A percentile compares a stretch with the other conserved stretches of the same genome.
Conservation (phyloP, 2,113 vertebrate species). For the Mionectes macconnelli region DNA sequence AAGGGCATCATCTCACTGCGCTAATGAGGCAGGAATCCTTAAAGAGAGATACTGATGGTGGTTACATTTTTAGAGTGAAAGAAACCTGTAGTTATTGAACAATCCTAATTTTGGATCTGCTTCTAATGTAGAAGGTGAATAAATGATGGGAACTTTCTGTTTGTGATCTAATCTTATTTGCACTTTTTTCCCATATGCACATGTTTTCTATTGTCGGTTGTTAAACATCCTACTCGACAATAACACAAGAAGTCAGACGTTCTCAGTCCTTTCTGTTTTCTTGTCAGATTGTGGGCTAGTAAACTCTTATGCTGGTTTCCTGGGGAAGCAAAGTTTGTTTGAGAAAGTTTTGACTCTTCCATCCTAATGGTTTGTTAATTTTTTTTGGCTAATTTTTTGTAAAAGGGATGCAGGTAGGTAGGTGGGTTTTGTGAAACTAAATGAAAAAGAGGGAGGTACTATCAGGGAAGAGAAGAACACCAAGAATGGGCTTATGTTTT, state of each 20-base stretch:
- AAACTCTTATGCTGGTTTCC: neutral
- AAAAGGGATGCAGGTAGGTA: neutral
- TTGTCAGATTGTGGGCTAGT: neutral
- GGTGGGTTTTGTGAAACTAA: neutral
- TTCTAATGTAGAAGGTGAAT: neutral
- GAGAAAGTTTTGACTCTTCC: neutral
- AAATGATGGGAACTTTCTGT: neutral
- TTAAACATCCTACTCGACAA: neutral
- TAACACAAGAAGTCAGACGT: neutral
- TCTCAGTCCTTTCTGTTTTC: neutral
- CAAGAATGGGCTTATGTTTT: neutral
- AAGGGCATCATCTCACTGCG: neutral
- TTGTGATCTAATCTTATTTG: neutral
- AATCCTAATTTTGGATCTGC: neutral
- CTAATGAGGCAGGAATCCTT: neutral
- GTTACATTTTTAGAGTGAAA: neutral
- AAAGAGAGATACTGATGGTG: neutral
- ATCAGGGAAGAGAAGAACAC: neutral
- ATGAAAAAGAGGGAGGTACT: neutral
- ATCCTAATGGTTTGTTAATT: neutral
- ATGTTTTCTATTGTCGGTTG: neutral
- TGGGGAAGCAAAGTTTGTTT: neutral
- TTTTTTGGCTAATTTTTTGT: neutral
- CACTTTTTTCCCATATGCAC: neutral
- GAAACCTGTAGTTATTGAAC: neutral